These are phyloP conservation scores for Perizoma flavofasciatum DNA, from an alignment of 2,888 invertebrate genomes.

Conservation along the genomic window DNA sequence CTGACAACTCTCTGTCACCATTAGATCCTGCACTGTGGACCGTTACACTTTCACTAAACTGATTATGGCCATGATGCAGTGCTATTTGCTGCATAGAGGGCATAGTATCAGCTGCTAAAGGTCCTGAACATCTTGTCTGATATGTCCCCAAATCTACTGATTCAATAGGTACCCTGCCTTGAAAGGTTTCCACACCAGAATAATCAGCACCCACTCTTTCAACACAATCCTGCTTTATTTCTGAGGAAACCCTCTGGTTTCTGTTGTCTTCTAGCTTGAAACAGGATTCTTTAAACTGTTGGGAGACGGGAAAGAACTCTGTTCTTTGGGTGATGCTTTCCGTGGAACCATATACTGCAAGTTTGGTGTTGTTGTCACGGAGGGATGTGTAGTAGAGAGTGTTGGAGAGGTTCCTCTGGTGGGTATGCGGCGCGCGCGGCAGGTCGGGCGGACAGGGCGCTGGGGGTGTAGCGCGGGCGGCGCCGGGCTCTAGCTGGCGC, in stretches of 20 bases:
- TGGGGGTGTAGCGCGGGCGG: conserved; percentile 65
- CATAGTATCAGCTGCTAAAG: conserved; percentile 61
- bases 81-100: conserved; percentile 62
- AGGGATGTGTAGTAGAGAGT: conserved; percentile 65
- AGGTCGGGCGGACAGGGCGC: conserved; percentile 57
- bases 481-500: conserved; percentile 80
- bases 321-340: conserved; percentile 56
- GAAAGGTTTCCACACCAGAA: conserved; percentile 62
- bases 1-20: conserved; percentile 67
- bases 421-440: conserved; percentile 56
- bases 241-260: conserved; percentile 44
- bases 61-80: conserved; percentile 62
- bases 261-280: conserved; percentile 59
- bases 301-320: conserved; percentile 60
- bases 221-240: conserved; percentile 59
- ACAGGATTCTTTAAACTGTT: conserved; percentile 63
- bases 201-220: conserved; percentile 55
- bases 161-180: conserved; percentile 58
- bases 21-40: conserved; percentile 66
- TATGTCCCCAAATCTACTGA: conserved; percentile 61
- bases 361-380: conserved; percentile 61
- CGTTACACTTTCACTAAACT: conserved; percentile 66
- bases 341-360: conserved; percentile 53
- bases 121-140: conserved; percentile 63
- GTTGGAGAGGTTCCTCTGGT: conserved; percentile 53